Evolutionary conservation across 2,888 invertebrate genomes (phyloP).

Genomic region (Nezara viridula): DNA sequence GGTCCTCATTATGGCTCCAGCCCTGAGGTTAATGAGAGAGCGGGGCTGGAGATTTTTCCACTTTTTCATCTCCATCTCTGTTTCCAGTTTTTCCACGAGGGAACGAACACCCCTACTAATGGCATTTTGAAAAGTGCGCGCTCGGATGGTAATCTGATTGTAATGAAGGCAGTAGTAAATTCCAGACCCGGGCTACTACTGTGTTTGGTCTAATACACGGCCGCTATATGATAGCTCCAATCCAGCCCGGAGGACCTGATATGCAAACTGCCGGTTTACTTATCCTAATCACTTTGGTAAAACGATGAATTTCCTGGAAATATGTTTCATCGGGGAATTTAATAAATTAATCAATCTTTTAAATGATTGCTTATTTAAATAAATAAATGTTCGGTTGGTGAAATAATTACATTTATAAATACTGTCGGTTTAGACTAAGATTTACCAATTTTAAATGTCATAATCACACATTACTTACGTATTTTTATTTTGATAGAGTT

Average conservation of each 20-base stretch:
- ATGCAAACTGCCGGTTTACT: background rate
- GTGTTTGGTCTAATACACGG: background rate
- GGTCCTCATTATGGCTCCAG: constrained; percentile 17
- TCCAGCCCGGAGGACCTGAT: background rate
- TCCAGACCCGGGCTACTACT: background rate
- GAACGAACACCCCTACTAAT: background rate
- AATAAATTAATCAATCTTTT: background rate
- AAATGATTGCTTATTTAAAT: background rate
- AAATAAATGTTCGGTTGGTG: background rate
- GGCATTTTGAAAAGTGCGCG: constrained; percentile 44
- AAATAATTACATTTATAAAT: too few relatives aligned
- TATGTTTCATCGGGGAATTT: background rate
- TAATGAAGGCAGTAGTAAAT: constrained; percentile 45
- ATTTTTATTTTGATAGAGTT: too few relatives aligned
- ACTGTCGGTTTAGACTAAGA: too few relatives aligned
- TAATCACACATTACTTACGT: too few relatives aligned
- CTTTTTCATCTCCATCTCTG: constrained; percentile 43
- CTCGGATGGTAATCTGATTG: constrained; percentile 39
- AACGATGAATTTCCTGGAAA: background rate
- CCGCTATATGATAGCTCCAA: background rate
- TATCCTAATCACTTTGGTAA: background rate
- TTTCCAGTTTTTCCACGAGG: background rate
- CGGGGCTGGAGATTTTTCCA: constrained; percentile 25
- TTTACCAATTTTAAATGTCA: too few relatives aligned
- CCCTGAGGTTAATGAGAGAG: constrained; percentile 16